Conservation (phyloP, 2,888 invertebrate genomes). For the Rotaria magnacalcarata region DNA sequence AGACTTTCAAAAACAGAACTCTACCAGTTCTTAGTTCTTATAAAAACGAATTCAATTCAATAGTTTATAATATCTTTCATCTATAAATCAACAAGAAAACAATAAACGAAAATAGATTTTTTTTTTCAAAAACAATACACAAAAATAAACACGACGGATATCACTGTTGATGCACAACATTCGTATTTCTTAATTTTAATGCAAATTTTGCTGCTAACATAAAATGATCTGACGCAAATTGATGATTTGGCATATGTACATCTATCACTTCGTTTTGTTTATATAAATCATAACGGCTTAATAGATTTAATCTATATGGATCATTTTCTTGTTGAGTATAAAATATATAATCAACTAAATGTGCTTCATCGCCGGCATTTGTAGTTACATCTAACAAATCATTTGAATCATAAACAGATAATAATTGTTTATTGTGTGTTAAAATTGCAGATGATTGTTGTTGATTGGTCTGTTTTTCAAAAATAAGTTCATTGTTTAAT, state of each 20-base stretch:
- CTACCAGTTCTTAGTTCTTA: too few relatives aligned
- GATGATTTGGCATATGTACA: constrained; percentile 38
- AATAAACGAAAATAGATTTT: too few relatives aligned
- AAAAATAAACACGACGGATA: background rate
- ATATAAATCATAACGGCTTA: constrained; percentile 37
- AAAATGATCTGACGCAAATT: constrained; percentile 45
- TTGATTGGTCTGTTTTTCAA: background rate
- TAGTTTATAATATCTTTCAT: too few relatives aligned
- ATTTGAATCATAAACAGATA: constrained; percentile 66
- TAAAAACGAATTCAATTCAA: too few relatives aligned
- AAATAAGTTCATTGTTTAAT: background rate
- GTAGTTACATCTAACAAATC: constrained; percentile 51
- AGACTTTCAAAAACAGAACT: too few relatives aligned
- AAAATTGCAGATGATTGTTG: background rate
- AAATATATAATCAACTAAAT: constrained; percentile 80
- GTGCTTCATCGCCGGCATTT: constrained; percentile 44
- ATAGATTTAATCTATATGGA: background rate
- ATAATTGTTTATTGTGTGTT: constrained; percentile 59
- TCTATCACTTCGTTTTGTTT: constrained; percentile 28
- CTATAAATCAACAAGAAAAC: too few relatives aligned
- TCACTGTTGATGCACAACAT: background rate
- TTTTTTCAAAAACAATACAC: background rate
- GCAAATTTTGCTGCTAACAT: constrained; percentile 40
- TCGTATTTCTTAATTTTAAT: background rate
- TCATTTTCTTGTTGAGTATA: constrained; percentile 59